Conservation (phyloP, 2,888 invertebrate genomes). For the Lepidochrysops patricia region DNA sequence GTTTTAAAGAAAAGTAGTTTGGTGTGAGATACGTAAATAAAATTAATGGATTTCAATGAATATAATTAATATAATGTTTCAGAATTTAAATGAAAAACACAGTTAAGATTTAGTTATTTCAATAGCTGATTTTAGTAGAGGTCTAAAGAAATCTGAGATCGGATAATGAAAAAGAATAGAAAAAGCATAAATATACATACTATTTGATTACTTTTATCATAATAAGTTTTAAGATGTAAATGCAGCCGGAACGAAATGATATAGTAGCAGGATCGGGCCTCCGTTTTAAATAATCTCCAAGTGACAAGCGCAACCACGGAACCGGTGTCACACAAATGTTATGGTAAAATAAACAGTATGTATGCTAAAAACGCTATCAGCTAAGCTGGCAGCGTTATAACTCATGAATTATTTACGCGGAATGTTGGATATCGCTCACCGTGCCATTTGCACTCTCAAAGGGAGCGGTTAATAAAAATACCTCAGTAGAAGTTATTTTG, state of each 20-base stretch:
- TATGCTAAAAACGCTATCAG: constrained; percentile 15
- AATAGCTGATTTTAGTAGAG: too few species aligned
- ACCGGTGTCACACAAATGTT: constrained; percentile 5
- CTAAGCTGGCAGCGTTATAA: constrained; percentile 13
- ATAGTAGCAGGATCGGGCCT: too few species aligned
- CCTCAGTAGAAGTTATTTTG: constrained; percentile 63
- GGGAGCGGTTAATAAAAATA: constrained; percentile 62
- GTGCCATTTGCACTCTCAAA: constrained; percentile 31
- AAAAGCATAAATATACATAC: too few species aligned
- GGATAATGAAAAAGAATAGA: too few species aligned
- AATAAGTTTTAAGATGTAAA: too few species aligned
- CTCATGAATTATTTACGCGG: constrained; percentile 26
- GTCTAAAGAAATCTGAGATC: too few species aligned
- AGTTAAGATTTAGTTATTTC: too few species aligned
- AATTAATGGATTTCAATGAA: too few species aligned
- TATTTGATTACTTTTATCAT: too few species aligned
- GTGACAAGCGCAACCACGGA: neutral
- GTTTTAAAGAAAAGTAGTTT: neutral
- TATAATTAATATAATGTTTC: too few species aligned
- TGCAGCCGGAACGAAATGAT: too few species aligned
- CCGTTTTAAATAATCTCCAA: neutral
- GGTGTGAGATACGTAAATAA: neutral
- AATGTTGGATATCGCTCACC: constrained; percentile 26
- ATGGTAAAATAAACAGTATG: constrained; percentile 14
- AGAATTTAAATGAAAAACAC: too few species aligned